These are phyloP conservation scores for Propithecus deckenii DNA, from an alignment of 2,797 vertebrate species.

Conservation along the genomic window DNA sequence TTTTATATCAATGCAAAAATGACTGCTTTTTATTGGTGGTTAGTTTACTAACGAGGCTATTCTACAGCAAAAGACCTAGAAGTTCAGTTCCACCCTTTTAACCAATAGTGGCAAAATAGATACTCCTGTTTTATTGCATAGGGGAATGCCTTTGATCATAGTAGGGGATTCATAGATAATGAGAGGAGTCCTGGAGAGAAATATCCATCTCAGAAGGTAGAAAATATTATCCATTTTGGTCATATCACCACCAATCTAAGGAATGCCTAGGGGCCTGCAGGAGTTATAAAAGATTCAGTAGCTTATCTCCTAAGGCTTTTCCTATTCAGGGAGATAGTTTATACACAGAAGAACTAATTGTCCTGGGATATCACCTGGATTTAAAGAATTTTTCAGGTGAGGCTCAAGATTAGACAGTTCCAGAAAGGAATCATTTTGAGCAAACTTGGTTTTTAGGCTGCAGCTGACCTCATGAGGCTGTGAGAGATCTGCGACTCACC, in stretches of 20 bases:
- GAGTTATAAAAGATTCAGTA: not conserved
- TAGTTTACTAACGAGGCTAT: not conserved
- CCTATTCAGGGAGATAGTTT: not conserved
- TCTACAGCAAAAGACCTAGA: not conserved
- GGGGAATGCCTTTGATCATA: conserved; percentile 10
- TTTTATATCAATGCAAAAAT: conserved; percentile 34
- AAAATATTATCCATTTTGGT: accelerated
- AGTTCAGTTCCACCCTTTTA: not conserved
- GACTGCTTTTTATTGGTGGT: not conserved
- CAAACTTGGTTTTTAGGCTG: not conserved
- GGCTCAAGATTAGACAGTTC: not conserved
- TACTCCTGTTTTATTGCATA: not conserved
- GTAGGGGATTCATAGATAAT: not conserved
- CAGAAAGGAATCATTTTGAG: conserved; percentile 2
- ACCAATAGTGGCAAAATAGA: not conserved
- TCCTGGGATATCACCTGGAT: not conserved
- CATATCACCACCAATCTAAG: not conserved
- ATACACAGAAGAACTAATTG: not conserved
- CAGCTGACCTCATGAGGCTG: not conserved
- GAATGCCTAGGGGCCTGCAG: not conserved
- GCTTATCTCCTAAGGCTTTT: not conserved
- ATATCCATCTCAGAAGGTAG: not conserved
- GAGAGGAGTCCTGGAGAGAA: conserved; percentile 15
- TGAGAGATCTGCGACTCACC: not conserved
- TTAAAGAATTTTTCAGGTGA: not conserved